Conservation (phyloP, 2,888 invertebrate species). For the Leucoma salicis region DNA sequence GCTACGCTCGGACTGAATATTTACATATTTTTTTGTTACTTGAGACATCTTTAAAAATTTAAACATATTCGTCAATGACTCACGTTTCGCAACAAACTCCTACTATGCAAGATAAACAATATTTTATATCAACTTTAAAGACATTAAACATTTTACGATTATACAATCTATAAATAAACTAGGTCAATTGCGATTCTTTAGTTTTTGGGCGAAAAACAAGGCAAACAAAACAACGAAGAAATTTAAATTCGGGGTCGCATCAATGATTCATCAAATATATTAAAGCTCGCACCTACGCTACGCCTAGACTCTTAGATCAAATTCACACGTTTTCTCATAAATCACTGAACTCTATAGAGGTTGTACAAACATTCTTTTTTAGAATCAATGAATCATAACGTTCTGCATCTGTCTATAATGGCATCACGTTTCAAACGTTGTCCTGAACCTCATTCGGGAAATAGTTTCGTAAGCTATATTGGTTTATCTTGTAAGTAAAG, state of each 20-base stretch:
- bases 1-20: slow-evolving; percentile 16
- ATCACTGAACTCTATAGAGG: slow-evolving; percentile 50
- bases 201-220: slow-evolving; percentile 13
- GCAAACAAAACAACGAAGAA: slow-evolving; percentile 31
- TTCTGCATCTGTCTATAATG: slow-evolving; percentile 24
- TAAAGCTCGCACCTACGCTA: slow-evolving; percentile 42
- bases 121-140: slow-evolving; percentile 15
- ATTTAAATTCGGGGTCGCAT: slow-evolving; percentile 40
- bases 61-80: not conserved
- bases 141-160: slow-evolving; percentile 29
- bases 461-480: not conserved
- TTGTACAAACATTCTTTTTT: slow-evolving; percentile 42
- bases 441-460: not conserved
- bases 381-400: slow-evolving; percentile 38
- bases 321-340: slow-evolving; percentile 39
- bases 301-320: slow-evolving; percentile 21
- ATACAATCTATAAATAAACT: slow-evolving; percentile 20
- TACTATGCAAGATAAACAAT: slow-evolving; percentile 15
- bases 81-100: slow-evolving; percentile 4
- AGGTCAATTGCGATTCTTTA: slow-evolving; percentile 24
- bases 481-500: not conserved
- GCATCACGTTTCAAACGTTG: slow-evolving; percentile 14
- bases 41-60: slow-evolving; percentile 6
- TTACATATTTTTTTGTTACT: not conserved
- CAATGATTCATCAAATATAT: slow-evolving; percentile 44